phyloP scores from a whole-genome alignment of 37 sponge, comb jelly and placozoan genomes.

The Tethya wilhelma region DNA sequence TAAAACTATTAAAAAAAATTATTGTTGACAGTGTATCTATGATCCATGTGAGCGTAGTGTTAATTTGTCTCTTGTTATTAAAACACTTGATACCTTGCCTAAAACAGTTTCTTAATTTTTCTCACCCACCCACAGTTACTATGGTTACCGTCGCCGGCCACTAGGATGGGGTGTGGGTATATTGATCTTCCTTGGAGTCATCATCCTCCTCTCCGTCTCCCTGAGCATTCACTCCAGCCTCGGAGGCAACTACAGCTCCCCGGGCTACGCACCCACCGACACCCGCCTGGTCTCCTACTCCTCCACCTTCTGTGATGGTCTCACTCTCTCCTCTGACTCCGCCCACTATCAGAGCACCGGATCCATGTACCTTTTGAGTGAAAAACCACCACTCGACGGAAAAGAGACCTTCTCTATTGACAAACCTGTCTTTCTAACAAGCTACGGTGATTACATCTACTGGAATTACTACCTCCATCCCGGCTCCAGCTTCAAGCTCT shows the following conservation, averaged over 20 bases:
- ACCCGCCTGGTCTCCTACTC: conserved; percentile 21
- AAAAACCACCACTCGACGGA: conserved; percentile 22
- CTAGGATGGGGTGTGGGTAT: neutral
- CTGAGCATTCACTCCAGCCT: neutral
- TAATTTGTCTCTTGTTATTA: too few species aligned
- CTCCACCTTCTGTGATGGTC: conserved; percentile 24
- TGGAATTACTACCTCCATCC: conserved; percentile 36
- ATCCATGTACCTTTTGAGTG: conserved; percentile 15
- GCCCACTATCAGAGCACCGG: neutral
- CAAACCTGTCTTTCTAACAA: neutral
- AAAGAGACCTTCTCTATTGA: neutral
- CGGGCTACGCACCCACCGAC: conserved; percentile 27
- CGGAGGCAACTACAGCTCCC: neutral
- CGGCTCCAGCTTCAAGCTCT: conserved; percentile 7
- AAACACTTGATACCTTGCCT: too few species aligned
- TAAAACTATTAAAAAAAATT: too few species aligned
- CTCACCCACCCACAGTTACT: neutral
- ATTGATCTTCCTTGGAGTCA: neutral
- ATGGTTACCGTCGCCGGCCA: neutral
- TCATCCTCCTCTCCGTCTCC: neutral
- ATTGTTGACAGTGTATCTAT: too few species aligned
- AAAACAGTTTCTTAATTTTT: neutral
- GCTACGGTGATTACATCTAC: neutral
- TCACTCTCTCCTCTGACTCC: neutral
- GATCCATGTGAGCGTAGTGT: too few species aligned